Percentiles rank a stretch among this genome's conserved stretches.
phyloP scores from a whole-genome alignment of 2,797 vertebrate species.

The Antennarius maculatus region DNA sequence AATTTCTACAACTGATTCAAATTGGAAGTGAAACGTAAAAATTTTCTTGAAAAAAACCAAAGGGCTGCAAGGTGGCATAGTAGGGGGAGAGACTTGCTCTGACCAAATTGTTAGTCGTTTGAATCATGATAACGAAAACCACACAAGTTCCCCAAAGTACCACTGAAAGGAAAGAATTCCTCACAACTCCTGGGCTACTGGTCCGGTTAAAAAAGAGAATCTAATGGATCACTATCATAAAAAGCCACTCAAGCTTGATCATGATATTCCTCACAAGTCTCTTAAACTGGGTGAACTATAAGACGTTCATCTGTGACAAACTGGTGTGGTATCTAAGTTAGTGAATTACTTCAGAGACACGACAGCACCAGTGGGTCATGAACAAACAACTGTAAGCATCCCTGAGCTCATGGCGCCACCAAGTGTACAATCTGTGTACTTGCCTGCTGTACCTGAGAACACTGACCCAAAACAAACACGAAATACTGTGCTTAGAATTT shows the following conservation, averaged over 20 bases:
- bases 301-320: conserved; percentile 33
- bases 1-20: neutral
- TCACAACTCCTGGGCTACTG: neutral
- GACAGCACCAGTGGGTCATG: neutral
- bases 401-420: conserved; percentile 64
- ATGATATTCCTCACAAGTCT: conserved; percentile 19
- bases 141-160: neutral
- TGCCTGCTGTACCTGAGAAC: conserved; percentile 6
- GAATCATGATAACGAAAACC: too few species aligned
- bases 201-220: rapidly evolving
- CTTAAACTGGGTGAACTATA: conserved; percentile 4
- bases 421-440: conserved; percentile 52
- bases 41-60: neutral
- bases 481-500: neutral
- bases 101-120: too few species aligned
- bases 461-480: neutral
- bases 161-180: neutral
- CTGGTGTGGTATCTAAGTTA: conserved; percentile 13
- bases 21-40: neutral
- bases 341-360: neutral
- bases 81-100: neutral
- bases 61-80: neutral
- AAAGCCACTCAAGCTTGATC: conserved; percentile 10
- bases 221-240: conserved; percentile 10
- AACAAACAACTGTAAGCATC: neutral